Evolutionary conservation across 1,140 invertebrate genomes (phyloP), one percentile per base, ranked within the genome.

Genomic region (Stratiolaelaps scimitus): DNA sequence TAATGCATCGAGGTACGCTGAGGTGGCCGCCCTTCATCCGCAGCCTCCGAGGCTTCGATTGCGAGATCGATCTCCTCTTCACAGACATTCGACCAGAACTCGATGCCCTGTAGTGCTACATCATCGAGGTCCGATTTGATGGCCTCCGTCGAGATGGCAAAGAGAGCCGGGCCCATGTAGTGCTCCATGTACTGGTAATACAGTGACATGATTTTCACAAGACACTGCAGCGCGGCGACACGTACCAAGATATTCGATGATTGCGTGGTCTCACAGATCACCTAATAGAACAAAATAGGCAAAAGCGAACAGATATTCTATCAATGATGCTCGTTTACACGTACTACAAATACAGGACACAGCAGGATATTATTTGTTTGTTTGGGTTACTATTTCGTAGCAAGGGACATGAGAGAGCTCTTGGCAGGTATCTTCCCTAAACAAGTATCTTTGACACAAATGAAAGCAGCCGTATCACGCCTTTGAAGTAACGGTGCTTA

Each of bases 61-160:
- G 88, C 84, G 69, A 99, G 78, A 78, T 97, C 93, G 29, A 97
- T 89, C 80, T 99, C 96, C 78, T 98, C 95, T 78, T 99, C 96
- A 73, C 94, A 95, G 0, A 98, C 94, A 74, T 95, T 98, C 0
- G 94, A 98, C 96, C 96, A 99, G 78, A 99, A 99, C 77, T 99
- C 96, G 77, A 99, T 98, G 69, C 96, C 96, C 79, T 99, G 96
- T 45, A 99, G 80, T 29, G 92, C 86, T 48, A 99, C 86, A 70
- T 97, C 92, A 79, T 98, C 92, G 67, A 87, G 84, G 47, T 93
- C 89, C 44, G 88, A 91, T 77, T 94, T 95, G 91, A 99, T 99
- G 17, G 95, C 94, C 77, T 96, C 90, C 74, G 98, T 79, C 17
- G 96, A 97, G 68, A 99, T 98, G 40, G 93, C 92, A 80, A 98